Conservation (phyloP, 2,888 invertebrate genomes). For the Gastracanthus pulcherrimus region DNA sequence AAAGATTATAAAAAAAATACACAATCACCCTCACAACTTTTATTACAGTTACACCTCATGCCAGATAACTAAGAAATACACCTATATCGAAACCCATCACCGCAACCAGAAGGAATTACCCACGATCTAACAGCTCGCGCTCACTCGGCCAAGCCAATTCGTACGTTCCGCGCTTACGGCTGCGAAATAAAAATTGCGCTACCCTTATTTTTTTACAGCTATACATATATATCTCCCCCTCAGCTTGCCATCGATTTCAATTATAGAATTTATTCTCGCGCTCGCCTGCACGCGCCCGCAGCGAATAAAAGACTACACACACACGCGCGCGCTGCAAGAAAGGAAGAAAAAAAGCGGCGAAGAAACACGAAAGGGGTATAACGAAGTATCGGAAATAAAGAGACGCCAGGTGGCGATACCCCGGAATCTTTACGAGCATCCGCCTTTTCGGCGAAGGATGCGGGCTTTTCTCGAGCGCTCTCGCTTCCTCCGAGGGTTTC, state of each 20-base stretch:
- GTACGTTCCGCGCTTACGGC: too few species aligned
- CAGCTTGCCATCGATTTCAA: slow-evolving; percentile 33
- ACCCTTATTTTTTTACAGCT: not conserved
- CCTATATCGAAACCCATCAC: too few species aligned
- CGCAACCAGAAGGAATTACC: too few species aligned
- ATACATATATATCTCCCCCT: not conserved
- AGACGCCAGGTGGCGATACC: not conserved
- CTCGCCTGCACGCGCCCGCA: not conserved
- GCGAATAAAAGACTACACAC: too few species aligned
- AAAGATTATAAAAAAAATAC: too few species aligned
- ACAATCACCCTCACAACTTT: too few species aligned
- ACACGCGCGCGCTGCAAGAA: not conserved
- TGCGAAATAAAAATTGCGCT: not conserved
- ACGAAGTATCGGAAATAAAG: slow-evolving; percentile 2
- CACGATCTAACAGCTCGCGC: not conserved
- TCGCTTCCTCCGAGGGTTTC: not conserved
- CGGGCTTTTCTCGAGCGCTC: not conserved
- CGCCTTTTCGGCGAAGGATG: not conserved
- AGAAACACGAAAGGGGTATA: not conserved
- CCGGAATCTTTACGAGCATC: not conserved
- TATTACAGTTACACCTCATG: too few species aligned
- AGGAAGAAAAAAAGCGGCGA: not conserved
- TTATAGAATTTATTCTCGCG: slow-evolving; percentile 22
- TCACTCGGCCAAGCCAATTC: too few species aligned
- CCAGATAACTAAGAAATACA: too few species aligned